Percentiles rank a stretch among this genome's conserved stretches.
phyloP scores from a whole-genome alignment of 2,888 invertebrate species.

The Lordiphosa andalusiaca region DNA sequence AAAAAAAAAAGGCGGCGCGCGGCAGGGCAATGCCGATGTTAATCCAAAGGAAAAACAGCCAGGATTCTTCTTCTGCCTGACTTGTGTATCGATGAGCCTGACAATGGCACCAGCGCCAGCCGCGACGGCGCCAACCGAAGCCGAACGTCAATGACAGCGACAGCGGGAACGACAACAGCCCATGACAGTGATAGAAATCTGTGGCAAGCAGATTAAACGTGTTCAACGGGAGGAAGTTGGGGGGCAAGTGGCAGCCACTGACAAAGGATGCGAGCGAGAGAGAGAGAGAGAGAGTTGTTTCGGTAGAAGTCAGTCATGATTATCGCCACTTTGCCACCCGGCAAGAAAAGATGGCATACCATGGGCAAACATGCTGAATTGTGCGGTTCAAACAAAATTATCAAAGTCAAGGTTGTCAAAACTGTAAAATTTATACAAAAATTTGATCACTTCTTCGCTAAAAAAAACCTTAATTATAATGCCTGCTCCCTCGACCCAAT shows the following conservation, averaged over 20 bases:
- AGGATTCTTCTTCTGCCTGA: conserved; percentile 3
- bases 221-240: conserved; percentile 31
- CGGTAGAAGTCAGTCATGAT: conserved; percentile 74
- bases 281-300: conserved; percentile 20
- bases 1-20: conserved; percentile 40
- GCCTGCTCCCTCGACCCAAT: not conserved
- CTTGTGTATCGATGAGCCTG: conserved; percentile 47
- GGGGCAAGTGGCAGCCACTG: not conserved
- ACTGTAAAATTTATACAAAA: no score
- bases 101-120: conserved; percentile 49
- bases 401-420: no score
- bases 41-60: conserved; percentile 55
- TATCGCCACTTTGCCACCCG: conserved; percentile 66
- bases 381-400: conserved; percentile 11
- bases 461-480: no score
- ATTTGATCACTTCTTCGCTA: no score
- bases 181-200: conserved; percentile 74
- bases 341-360: conserved; percentile 11
- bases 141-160: conserved; percentile 12
- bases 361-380: conserved; percentile 11
- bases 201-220: conserved; percentile 73
- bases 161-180: conserved; percentile 29
- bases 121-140: conserved; percentile 13
- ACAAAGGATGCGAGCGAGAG: not conserved
- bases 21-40: conserved; percentile 49